Evolutionary conservation across 2,888 invertebrate genomes (phyloP).

Genomic region (Xestia ashworthii): DNA sequence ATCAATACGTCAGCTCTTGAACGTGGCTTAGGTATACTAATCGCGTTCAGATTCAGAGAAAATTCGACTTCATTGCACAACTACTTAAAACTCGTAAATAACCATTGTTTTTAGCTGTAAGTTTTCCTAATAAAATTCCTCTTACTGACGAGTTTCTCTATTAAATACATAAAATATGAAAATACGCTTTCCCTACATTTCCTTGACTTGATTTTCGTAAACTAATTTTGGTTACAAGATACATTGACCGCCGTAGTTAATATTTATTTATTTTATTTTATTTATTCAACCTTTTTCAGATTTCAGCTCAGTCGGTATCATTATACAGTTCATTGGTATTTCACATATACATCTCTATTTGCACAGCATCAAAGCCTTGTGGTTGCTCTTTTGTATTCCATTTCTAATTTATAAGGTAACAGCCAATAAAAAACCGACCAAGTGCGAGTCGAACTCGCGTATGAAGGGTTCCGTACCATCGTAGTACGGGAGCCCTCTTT

Average conservation of each 20-base stretch:
- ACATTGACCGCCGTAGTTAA: neutral
- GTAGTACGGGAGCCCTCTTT: too few relatives aligned
- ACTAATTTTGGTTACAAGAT: neutral
- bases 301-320: neutral
- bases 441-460: too few relatives aligned
- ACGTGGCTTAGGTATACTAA: neutral
- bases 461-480: too few relatives aligned
- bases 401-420: slow-evolving; percentile 16
- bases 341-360: neutral
- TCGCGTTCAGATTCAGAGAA: neutral
- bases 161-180: too few relatives aligned
- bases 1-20: neutral
- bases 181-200: too few relatives aligned
- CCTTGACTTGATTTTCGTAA: neutral
- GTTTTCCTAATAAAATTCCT: neutral
- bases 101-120: neutral
- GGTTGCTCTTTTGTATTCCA: slow-evolving; percentile 14
- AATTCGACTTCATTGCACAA: neutral
- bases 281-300: neutral
- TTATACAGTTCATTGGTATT: slow-evolving; percentile 6
- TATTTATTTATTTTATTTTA: neutral
- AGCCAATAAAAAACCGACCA: neutral
- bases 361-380: neutral
- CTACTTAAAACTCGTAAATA: neutral
- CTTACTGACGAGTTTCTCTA: neutral